These are phyloP conservation scores for Geotrypetes seraphini DNA, from an alignment of 2,797 vertebrate species.

Conservation along the genomic window DNA sequence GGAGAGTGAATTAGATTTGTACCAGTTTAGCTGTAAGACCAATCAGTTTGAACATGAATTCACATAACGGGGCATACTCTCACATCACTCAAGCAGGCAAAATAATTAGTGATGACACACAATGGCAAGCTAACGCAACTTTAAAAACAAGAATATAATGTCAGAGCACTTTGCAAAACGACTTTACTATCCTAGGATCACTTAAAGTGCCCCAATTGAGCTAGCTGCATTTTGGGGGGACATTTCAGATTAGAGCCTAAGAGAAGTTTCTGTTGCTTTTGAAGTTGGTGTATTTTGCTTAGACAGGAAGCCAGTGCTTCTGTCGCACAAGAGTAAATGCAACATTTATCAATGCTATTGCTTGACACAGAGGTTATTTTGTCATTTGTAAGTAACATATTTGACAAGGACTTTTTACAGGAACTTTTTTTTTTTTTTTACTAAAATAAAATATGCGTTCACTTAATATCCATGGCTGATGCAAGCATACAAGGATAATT, in stretches of 20 bases:
- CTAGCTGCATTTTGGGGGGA: conserved; percentile 8
- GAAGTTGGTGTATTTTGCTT: conserved; percentile 24
- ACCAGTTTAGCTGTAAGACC: background rate
- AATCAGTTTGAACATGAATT: background rate
- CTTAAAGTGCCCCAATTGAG: conserved; percentile 9
- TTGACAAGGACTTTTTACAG: conserved; percentile 44
- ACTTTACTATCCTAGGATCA: conserved; percentile 2
- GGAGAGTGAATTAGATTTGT: conserved; percentile 2
- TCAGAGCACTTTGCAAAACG: background rate
- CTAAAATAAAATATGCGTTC: conserved; percentile 51
- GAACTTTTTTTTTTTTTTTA: conserved; percentile 51
- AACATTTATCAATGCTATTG: conserved; percentile 58
- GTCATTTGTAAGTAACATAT: conserved; percentile 44
- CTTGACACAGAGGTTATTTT: conserved; percentile 51
- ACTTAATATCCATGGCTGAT: conserved; percentile 59
- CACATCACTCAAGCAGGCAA: background rate
- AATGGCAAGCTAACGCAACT: conserved; percentile 11
- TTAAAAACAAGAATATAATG: conserved; percentile 5
- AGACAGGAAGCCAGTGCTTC: conserved; percentile 37
- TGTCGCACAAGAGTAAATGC: conserved; percentile 53
- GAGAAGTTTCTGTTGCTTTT: conserved; percentile 39
- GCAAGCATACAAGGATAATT: conserved; percentile 42
- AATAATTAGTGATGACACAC: conserved; percentile 24
- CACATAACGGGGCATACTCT: rapidly evolving
- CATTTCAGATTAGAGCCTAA: conserved; percentile 22